phyloP scores from a whole-genome alignment of 2,888 invertebrate species.

The Cheilosia grossa region DNA sequence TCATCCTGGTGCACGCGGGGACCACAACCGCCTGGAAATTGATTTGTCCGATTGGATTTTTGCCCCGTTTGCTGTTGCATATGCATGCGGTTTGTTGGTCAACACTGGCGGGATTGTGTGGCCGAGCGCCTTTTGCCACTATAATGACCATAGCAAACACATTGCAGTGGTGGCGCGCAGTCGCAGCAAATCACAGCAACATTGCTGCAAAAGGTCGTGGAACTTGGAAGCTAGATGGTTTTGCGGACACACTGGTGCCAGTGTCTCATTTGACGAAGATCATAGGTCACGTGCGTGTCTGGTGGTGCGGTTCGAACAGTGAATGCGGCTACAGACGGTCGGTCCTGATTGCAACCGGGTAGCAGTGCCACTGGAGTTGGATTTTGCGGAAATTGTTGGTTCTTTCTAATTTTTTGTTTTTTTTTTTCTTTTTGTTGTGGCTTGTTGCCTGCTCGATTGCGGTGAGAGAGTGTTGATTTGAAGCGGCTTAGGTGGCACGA shows the following conservation, averaged over 20 bases:
- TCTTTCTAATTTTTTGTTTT: neutral
- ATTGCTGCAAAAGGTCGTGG: constrained; percentile 69
- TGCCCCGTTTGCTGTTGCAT: constrained; percentile 38
- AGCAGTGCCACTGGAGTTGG: constrained; percentile 66
- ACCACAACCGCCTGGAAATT: constrained; percentile 63
- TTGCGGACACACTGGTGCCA: constrained; percentile 35
- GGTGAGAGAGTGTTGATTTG: constrained; percentile 50
- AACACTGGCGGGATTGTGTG: constrained; percentile 26
- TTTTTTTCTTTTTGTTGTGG: neutral
- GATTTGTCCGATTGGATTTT: constrained; percentile 73
- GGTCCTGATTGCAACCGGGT: neutral
- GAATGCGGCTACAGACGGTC: neutral
- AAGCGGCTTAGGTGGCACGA: constrained; percentile 51
- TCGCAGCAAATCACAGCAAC: constrained; percentile 27
- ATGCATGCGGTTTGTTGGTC: constrained; percentile 63
- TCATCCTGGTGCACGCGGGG: neutral
- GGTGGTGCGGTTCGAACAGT: constrained; percentile 13
- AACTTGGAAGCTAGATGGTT: constrained; percentile 69
- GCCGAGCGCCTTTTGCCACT: constrained; percentile 21
- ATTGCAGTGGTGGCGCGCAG: constrained; percentile 4
- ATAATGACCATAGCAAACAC: constrained; percentile 31
- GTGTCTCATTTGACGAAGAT: constrained; percentile 69
- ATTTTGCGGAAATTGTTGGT: constrained; percentile 63
- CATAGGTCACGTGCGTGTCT: constrained; percentile 70
- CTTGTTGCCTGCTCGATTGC: neutral